A percentile compares a stretch with the other conserved stretches of the same genome.
Evolutionary conservation across 2,113 vertebrate species (phyloP).

Genomic region (Turdus rufiventris): DNA sequence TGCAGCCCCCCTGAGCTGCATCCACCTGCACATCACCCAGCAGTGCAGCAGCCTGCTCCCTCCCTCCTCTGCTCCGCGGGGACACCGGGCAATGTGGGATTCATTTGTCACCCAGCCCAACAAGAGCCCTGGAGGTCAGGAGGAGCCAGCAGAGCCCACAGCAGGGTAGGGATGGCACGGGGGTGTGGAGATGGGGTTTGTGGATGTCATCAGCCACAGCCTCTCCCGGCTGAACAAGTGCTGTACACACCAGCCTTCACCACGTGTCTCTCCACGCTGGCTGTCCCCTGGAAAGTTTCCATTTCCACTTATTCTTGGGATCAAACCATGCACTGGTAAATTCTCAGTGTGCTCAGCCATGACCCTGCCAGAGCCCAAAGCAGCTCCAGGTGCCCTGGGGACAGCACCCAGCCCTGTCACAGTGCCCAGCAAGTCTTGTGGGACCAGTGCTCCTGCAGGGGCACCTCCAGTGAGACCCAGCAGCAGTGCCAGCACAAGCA

Average conservation of each 20-base stretch:
- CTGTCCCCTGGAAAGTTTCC: neutral
- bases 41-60: fast-evolving
- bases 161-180: neutral
- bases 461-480: fast-evolving
- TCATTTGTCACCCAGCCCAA: neutral
- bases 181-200: fast-evolving
- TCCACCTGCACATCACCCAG: neutral
- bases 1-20: neutral
- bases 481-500: neutral
- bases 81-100: fast-evolving
- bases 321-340: neutral
- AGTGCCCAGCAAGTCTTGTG: fast-evolving
- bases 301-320: neutral
- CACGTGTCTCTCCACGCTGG: neutral
- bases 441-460: neutral
- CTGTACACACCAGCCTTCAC: fast-evolving
- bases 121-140: neutral
- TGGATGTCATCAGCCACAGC: neutral
- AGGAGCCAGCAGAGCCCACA: fast-evolving
- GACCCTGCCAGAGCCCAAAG: neutral
- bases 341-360: fast-evolving
- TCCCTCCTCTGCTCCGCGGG: neutral
- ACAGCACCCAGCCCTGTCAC: neutral
- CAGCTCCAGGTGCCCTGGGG: neutral
- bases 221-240: neutral